These are phyloP conservation scores for Apamea epomidion DNA, from an alignment of 2,888 invertebrate genomes.

Conservation along the genomic window DNA sequence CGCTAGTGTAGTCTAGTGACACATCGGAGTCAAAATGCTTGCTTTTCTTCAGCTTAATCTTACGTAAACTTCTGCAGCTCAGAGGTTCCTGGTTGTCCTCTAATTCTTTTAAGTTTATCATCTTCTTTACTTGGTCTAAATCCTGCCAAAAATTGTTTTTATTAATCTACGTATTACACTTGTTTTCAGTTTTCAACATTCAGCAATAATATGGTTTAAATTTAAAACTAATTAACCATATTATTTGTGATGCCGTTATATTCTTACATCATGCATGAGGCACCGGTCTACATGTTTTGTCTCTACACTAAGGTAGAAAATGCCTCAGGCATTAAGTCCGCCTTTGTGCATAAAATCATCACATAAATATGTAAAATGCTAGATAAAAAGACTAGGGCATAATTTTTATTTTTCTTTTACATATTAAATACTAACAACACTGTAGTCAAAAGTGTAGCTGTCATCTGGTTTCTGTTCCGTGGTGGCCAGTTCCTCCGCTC, in stretches of 20 bases:
- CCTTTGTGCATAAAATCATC: not conserved
- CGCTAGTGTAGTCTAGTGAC: constrained; percentile 82
- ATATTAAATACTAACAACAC: constrained; percentile 77
- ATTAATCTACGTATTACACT: not conserved
- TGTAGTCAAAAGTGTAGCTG: constrained; percentile 78
- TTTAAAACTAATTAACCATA: not conserved
- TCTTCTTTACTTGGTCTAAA: constrained; percentile 78
- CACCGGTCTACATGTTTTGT: not conserved
- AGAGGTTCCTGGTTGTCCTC: constrained; percentile 72
- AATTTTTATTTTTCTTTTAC: not conserved
- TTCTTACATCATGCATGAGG: not conserved
- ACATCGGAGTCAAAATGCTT: constrained; percentile 81
- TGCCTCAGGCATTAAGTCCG: not conserved
- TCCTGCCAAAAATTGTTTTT: constrained; percentile 68
- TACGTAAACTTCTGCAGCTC: constrained; percentile 77
- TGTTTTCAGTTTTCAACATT: not conserved
- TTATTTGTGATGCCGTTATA: not conserved
- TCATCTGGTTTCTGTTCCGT: constrained; percentile 67
- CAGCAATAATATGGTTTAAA: not conserved
- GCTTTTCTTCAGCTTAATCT: constrained; percentile 75
- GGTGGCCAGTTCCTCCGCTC: constrained; percentile 80
- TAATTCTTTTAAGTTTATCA: constrained; percentile 63
- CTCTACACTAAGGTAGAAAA: not conserved
- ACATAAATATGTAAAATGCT: not conserved
- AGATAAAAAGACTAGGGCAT: not conserved